Percentiles rank a stretch among this genome's conserved stretches.
phyloP scores from a whole-genome alignment of 2,113 vertebrate species.

The Pungitius pungitius region DNA sequence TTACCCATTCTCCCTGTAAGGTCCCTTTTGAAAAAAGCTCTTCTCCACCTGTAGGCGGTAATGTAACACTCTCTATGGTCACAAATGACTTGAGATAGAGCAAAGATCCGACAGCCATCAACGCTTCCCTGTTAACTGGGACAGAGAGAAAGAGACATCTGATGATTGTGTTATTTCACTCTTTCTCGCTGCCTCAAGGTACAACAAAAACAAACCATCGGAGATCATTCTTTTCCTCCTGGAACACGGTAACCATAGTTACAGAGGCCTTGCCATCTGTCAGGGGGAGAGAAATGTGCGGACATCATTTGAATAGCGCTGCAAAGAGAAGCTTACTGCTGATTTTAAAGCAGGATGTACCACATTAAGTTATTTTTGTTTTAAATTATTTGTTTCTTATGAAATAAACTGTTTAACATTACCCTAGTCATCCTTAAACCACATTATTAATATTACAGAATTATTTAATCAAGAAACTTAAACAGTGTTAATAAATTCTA shows the following conservation, averaged over 20 bases:
- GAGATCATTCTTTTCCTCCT: conserved; percentile 25
- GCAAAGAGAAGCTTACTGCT: neutral
- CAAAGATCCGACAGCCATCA: neutral
- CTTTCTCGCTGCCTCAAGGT: conserved; percentile 5
- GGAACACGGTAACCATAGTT: conserved; percentile 43
- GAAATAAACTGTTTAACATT: neutral
- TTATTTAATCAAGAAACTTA: neutral
- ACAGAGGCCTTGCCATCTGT: conserved; percentile 40
- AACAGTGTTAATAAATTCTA: conserved; percentile 1
- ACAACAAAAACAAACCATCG: conserved; percentile 36
- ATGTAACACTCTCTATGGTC: neutral
- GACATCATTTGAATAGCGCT: conserved; percentile 4
- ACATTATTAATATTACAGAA: conserved; percentile 2
- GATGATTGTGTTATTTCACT: conserved; percentile 13
- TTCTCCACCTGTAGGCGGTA: conserved; percentile 12
- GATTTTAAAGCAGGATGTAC: neutral
- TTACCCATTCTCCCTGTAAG: conserved; percentile 29
- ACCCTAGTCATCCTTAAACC: neutral
- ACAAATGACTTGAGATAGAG: neutral
- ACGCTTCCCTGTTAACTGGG: neutral
- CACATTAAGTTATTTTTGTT: neutral
- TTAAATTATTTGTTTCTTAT: neutral
- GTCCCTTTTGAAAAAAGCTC: neutral
- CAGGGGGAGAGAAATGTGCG: conserved; percentile 20
- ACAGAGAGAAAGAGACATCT: neutral